Conservation (phyloP, 2,888 invertebrate genomes). For the Calameuta pallipes region DNA sequence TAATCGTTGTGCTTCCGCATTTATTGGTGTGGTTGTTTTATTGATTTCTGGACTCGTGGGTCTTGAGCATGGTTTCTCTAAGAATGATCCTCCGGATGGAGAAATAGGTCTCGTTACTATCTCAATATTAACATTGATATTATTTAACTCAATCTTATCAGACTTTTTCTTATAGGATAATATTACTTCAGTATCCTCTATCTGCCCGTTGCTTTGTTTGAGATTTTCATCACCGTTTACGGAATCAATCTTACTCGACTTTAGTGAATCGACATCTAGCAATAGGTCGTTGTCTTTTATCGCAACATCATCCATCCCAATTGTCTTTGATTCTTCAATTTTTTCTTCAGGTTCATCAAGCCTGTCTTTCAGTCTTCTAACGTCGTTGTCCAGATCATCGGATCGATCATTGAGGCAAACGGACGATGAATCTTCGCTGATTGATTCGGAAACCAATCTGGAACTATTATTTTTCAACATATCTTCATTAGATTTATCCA, state of each 20-base stretch:
- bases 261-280: neutral
- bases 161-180: neutral
- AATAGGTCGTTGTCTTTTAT: neutral
- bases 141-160: neutral
- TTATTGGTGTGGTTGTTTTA: constrained; percentile 34
- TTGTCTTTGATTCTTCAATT: neutral
- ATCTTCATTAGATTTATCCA: neutral
- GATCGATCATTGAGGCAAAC: neutral
- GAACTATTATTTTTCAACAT: neutral
- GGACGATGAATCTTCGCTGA: neutral
- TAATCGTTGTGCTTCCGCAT: constrained; percentile 43
- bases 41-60: constrained; percentile 36
- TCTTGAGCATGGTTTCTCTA: constrained; percentile 18
- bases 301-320: neutral
- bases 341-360: neutral
- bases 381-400: neutral
- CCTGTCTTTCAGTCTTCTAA: neutral
- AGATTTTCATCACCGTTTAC: neutral
- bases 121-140: neutral
- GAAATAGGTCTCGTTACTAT: neutral
- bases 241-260: neutral
- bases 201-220: neutral
- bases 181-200: neutral
- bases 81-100: neutral
- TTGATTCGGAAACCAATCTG: neutral